Percentiles rank a stretch among this genome's conserved stretches.
Evolutionary conservation across 2,797 vertebrate species (phyloP).

Genomic region (Danio tinwini): DNA sequence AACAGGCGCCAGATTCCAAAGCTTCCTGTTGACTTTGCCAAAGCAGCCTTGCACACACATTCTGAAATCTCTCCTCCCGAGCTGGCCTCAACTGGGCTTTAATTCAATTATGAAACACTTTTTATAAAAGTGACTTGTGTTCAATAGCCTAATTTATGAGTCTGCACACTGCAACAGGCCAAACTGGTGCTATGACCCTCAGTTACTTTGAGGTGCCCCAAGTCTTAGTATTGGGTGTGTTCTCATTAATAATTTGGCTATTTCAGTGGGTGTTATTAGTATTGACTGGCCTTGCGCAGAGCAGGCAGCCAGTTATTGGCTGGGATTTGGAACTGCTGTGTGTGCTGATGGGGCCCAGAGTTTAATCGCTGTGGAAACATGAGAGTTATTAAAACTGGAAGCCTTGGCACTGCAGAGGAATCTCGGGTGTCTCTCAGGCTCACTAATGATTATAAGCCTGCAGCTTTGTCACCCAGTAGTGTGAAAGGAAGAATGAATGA

Average conservation of each 20-base stretch:
- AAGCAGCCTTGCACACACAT: conserved; percentile 1
- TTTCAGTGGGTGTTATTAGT: conserved; percentile 47
- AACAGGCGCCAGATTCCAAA: not conserved
- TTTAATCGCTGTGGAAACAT: conserved; percentile 61
- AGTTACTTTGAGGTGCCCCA: conserved; percentile 21
- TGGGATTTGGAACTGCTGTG: conserved; percentile 43
- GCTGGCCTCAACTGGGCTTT: not conserved
- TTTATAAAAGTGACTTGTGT: conserved; percentile 25
- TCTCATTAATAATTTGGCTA: conserved; percentile 53
- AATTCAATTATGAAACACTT: conserved; percentile 41
- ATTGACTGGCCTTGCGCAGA: conserved; percentile 47
- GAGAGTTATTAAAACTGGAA: conserved; percentile 52
- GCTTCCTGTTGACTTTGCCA: conserved; percentile 5
- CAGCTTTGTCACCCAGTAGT: conserved; percentile 19
- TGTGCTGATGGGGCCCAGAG: conserved; percentile 40
- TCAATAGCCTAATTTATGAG: conserved; percentile 28
- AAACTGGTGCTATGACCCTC: not conserved
- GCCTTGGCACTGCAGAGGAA: conserved; percentile 42
- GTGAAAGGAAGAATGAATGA: not conserved
- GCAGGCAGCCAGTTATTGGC: conserved; percentile 52
- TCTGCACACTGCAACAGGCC: conserved; percentile 4
- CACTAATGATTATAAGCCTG: conserved; percentile 52
- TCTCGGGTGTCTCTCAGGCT: conserved; percentile 41
- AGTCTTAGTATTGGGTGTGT: conserved; percentile 31
- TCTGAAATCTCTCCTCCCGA: not conserved